Conservation (phyloP, 2,113 vertebrate species). For the Paracanthobrama guichenoti region DNA sequence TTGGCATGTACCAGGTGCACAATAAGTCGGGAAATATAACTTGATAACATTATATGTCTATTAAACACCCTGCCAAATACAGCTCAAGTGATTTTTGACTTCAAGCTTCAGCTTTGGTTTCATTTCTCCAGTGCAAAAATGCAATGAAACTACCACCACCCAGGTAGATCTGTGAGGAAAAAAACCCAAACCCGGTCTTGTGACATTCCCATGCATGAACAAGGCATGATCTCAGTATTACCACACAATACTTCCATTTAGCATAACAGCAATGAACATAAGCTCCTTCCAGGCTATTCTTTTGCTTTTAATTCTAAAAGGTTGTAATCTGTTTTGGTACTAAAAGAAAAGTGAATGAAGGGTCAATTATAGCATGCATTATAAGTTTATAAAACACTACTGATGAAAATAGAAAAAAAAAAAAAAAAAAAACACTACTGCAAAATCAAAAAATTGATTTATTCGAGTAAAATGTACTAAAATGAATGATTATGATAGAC, state of each 20-base stretch:
- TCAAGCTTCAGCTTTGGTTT: not conserved
- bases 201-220: constrained; percentile 35
- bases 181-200: constrained; percentile 29
- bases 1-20: not conserved
- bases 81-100: not conserved
- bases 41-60: not conserved
- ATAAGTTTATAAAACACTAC: not conserved
- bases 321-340: not conserved
- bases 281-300: constrained; percentile 15
- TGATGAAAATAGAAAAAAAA: no score
- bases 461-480: no score
- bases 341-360: not conserved
- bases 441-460: no score
- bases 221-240: constrained; percentile 14
- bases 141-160: not conserved
- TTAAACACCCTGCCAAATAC: constrained; percentile 1
- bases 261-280: not conserved
- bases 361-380: not conserved
- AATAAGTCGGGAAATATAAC: not conserved
- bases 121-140: not conserved
- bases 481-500: no score
- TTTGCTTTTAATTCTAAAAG: not conserved
- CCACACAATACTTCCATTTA: constrained; percentile 36
- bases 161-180: constrained; percentile 10
- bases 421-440: no score